phyloP scores from a whole-genome alignment of 2,888 invertebrate genomes.

The Erpobdella octoculata region DNA sequence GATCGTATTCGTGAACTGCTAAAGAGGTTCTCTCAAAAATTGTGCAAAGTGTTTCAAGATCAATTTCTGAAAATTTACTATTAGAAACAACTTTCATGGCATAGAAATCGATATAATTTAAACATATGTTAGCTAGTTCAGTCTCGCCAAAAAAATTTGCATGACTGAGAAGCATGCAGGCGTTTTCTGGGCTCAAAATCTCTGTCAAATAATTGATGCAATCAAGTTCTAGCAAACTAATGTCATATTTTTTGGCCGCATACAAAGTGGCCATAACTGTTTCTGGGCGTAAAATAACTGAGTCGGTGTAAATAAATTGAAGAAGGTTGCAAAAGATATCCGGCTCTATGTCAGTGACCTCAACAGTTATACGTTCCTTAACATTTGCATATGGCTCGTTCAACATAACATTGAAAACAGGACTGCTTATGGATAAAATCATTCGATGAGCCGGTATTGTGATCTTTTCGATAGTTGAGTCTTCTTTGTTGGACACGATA shows the following conservation, averaged over 20 bases:
- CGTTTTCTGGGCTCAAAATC: slow-evolving; percentile 88
- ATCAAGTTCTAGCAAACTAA: slow-evolving; percentile 82
- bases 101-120: slow-evolving; percentile 84
- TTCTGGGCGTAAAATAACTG: slow-evolving; percentile 87
- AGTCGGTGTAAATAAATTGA: slow-evolving; percentile 92
- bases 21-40: slow-evolving; percentile 84
- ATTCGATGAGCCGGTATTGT: slow-evolving; percentile 89
- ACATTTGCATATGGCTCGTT: slow-evolving; percentile 74
- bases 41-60: slow-evolving; percentile 81
- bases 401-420: slow-evolving; percentile 96
- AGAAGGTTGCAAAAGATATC: slow-evolving; percentile 83
- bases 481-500: slow-evolving; percentile 60
- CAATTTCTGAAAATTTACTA: slow-evolving; percentile 91
- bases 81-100: slow-evolving; percentile 91
- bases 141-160: slow-evolving; percentile 90
- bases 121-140: slow-evolving; percentile 74
- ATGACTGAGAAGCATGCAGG: slow-evolving; percentile 86
- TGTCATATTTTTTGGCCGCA: slow-evolving; percentile 92
- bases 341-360: slow-evolving; percentile 94
- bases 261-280: slow-evolving; percentile 87
- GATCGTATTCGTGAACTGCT: slow-evolving; percentile 78
- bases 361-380: slow-evolving; percentile 62
- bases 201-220: slow-evolving; percentile 92
- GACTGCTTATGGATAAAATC: slow-evolving; percentile 87
- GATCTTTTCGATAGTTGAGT: slow-evolving; percentile 55